Evolutionary conservation across 2,888 invertebrate genomes (phyloP), one percentile per base, ranked within the genome.

Genomic region (Epinotia nisella): DNA sequence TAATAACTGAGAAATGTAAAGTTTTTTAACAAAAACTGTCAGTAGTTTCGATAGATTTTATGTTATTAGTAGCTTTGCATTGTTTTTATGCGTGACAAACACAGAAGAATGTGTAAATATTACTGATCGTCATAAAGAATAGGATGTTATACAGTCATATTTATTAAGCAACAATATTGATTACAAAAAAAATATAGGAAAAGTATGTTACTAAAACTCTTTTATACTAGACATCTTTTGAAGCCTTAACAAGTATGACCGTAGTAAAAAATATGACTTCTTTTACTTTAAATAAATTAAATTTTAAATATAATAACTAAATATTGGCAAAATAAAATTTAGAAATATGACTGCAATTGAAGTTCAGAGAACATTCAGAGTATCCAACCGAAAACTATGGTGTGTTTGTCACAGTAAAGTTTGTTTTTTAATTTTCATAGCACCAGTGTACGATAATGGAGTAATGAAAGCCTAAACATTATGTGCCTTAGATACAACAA

Each of bases 401-500:
- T 41, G 83, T 83, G 83, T 86, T 84, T 83, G 87, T 85, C 85
- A 82, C 84, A 80, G 79, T 77, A 76, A 80, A 69, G 76, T 81
- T 85, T 80, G 76, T 74, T 85, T 86, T 49, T 49, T n/a, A 24
- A 81, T 74, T 85, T 89, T 88, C 78, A 88, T 92, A 93, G 93
- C 92, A 90, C 86, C 91, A 91, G 91, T 91, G 88, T 89, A 91
- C 87, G 86, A 91, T 91, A 39, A 90, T 92, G 91, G 88, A 92
- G 89, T 91, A 92, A 92, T 90, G 89, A 90, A 92, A 94, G 94
- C 94, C 94, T 94, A 94, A 92, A 94, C 90, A 93, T 94, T 94
- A 94, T 93, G 94, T 94, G 94, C 94, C 94, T 94, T 94, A 94
- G 94, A 94, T 93, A 92, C 93, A 94, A 94, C 94, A 94, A 94